These are phyloP conservation scores for Diachasmimorpha longicaudata DNA, from an alignment of 1,140 invertebrate genomes.

Conservation along the genomic window DNA sequence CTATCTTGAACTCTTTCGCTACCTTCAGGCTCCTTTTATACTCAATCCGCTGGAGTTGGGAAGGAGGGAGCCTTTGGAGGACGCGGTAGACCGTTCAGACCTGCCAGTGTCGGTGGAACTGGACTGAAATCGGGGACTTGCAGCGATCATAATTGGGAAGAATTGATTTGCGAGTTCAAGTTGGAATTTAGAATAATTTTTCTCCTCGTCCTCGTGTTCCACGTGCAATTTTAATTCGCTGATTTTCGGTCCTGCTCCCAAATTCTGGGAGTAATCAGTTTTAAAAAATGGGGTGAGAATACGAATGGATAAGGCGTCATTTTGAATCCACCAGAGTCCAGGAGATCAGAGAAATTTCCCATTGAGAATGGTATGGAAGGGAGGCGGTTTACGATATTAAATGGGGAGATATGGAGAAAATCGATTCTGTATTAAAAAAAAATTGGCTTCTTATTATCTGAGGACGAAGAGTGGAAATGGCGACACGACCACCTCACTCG, in stretches of 20 bases:
- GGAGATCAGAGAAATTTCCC: not conserved
- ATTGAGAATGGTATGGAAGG: constrained; percentile 19
- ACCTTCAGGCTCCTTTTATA: not conserved
- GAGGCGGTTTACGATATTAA: not conserved
- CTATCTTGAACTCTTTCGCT: not conserved
- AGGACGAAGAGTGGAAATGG: not conserved
- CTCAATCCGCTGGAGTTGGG: not conserved
- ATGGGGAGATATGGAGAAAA: not conserved
- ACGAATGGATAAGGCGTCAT: not conserved
- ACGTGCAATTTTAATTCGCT: not conserved
- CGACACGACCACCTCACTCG: not conserved
- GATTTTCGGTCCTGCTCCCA: too few species aligned
- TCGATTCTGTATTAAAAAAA: constrained; percentile 20
- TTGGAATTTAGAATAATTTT: not conserved
- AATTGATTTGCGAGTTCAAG: not conserved
- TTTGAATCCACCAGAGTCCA: not conserved
- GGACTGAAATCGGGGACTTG: constrained; percentile 17
- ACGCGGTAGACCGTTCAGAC: not conserved
- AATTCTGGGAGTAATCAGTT: too few species aligned
- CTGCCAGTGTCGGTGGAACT: constrained; percentile 23
- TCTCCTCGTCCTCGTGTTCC: not conserved
- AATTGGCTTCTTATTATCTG: constrained; percentile 11
- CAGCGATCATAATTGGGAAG: not conserved
- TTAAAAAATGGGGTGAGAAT: not conserved
- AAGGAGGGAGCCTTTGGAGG: not conserved